Evolutionary conservation across 1,140 invertebrate species (phyloP).

Genomic region (Heliconius hermathena): DNA sequence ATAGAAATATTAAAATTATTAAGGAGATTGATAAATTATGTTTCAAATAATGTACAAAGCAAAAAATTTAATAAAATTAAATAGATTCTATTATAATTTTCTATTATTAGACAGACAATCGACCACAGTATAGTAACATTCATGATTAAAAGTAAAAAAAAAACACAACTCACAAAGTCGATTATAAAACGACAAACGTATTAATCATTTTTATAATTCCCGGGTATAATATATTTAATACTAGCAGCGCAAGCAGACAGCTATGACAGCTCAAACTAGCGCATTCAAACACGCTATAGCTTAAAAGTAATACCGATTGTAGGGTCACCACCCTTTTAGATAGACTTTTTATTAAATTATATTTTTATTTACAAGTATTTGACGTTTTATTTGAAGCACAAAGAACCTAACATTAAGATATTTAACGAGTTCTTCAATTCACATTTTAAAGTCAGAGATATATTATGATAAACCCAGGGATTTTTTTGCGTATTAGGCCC

Average conservation of each 20-base stretch:
- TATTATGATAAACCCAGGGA: too few species aligned
- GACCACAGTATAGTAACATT: neutral
- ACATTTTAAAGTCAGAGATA: too few species aligned
- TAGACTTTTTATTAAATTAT: neutral
- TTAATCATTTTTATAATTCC: neutral
- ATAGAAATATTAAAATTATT: too few species aligned
- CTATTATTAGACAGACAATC: too few species aligned
- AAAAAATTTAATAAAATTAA: too few species aligned
- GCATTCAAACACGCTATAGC: slow-evolving; percentile 35
- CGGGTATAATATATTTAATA: slow-evolving; percentile 30
- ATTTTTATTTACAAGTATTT: neutral
- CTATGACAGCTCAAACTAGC: slow-evolving; percentile 34
- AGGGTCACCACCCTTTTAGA: slow-evolving; percentile 4
- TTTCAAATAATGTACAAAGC: too few species aligned
- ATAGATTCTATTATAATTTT: too few species aligned
- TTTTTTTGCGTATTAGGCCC: too few species aligned
- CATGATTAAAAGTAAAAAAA: neutral
- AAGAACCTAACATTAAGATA: too few species aligned
- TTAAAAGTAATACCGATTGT: slow-evolving; percentile 26
- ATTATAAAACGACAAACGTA: neutral
- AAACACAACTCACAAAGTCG: neutral
- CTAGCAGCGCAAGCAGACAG: slow-evolving; percentile 34
- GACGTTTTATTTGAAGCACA: too few species aligned
- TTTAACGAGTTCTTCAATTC: too few species aligned
- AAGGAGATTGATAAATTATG: too few species aligned